Percentiles rank a stretch among this genome's conserved stretches.
Conservation (phyloP, 2,888 invertebrate species). For the Pyrgus malvae region DNA sequence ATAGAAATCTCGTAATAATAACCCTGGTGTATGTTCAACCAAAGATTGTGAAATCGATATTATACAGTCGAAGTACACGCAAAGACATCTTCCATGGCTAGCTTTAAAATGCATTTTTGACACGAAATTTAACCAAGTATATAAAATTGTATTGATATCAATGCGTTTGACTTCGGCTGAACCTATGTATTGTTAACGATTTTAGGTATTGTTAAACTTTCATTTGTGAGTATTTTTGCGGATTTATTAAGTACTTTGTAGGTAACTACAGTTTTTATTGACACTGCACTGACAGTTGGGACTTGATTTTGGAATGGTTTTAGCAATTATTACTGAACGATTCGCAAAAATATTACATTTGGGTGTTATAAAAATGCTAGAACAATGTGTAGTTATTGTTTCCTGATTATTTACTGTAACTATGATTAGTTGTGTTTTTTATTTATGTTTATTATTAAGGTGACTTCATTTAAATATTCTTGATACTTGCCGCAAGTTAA, state of each 20-base stretch:
- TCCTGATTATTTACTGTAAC: slow-evolving; percentile 23
- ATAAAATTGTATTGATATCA: slow-evolving; percentile 8
- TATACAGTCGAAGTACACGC: slow-evolving; percentile 12
- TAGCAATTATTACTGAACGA: neutral
- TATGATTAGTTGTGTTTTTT: slow-evolving; percentile 26
- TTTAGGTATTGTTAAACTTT: slow-evolving; percentile 7
- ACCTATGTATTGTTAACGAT: neutral
- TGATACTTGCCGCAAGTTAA: too few relatives aligned
- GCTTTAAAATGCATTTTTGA: slow-evolving; percentile 8
- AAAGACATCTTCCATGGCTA: neutral
- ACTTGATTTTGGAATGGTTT: too few relatives aligned
- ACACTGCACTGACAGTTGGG: too few relatives aligned
- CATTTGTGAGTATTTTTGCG: slow-evolving; percentile 9
- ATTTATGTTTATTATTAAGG: slow-evolving; percentile 35
- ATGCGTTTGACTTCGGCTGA: slow-evolving; percentile 13
- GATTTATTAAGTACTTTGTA: neutral
- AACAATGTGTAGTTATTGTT: slow-evolving; percentile 33
- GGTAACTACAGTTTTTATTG: too few relatives aligned
- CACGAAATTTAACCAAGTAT: neutral
- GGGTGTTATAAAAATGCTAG: slow-evolving; percentile 31
- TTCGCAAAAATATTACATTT: slow-evolving; percentile 4
- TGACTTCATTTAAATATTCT: slow-evolving; percentile 22
- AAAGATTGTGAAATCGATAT: slow-evolving; percentile 5
- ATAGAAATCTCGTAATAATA: too few relatives aligned
- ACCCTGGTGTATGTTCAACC: too few relatives aligned